These are phyloP conservation scores for Antennarius maculatus DNA, from an alignment of 2,797 vertebrate species.

Conservation along the genomic window DNA sequence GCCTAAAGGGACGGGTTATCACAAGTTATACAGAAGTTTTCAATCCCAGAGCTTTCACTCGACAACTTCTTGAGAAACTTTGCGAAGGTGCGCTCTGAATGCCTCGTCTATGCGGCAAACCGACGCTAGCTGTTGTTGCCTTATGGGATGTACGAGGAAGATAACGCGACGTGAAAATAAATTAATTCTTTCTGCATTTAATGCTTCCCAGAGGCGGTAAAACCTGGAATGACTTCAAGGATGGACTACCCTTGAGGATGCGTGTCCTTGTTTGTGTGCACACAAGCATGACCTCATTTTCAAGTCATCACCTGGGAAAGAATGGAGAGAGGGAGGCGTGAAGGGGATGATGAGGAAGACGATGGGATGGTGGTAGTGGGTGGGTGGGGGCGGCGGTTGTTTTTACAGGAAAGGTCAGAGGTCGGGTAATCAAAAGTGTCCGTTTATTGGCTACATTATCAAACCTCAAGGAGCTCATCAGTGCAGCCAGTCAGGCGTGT, in stretches of 20 bases:
- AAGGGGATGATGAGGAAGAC: constrained; percentile 60
- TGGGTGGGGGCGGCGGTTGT: constrained; percentile 33
- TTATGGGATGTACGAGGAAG: constrained; percentile 6
- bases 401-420: constrained; percentile 76
- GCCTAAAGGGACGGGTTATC: constrained; percentile 65
- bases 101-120: not conserved
- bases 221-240: constrained; percentile 46
- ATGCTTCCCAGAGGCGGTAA: constrained; percentile 13
- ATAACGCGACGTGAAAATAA: not conserved
- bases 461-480: constrained; percentile 88
- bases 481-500: constrained; percentile 82
- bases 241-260: constrained; percentile 51
- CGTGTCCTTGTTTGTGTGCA: constrained; percentile 66
- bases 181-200: not conserved
- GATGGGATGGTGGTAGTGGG: constrained; percentile 11
- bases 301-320: constrained; percentile 65
- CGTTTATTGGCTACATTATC: constrained; percentile 91
- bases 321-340: constrained; percentile 54
- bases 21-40: constrained; percentile 58
- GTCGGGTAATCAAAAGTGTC: constrained; percentile 92
- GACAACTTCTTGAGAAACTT: constrained; percentile 40
- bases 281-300: constrained; percentile 70
- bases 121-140: not conserved
- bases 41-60: constrained; percentile 38
- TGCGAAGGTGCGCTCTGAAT: constrained; percentile 5